These are phyloP conservation scores for Parochlus steinenii DNA, from an alignment of 2,888 invertebrate genomes.

Conservation along the genomic window DNA sequence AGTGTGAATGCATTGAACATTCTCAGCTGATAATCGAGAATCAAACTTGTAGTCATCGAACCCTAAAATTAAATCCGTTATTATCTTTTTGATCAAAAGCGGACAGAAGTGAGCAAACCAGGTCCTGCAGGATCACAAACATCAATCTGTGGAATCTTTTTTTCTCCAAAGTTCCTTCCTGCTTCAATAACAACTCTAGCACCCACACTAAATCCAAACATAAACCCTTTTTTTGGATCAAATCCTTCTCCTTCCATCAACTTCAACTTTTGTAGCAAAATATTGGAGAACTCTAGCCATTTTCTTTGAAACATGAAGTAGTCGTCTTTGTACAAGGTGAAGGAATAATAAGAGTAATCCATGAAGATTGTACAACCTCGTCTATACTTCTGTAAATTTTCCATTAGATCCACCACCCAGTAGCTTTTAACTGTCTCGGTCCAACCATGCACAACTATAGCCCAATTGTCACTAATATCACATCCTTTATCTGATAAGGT, in stretches of 20 bases:
- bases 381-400: conserved; percentile 19
- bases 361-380: conserved; percentile 27
- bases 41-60: conserved; percentile 10
- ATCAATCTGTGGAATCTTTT: no score
- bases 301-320: conserved; percentile 23
- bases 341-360: conserved; percentile 22
- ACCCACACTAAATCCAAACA: background rate
- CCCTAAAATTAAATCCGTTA: conserved; percentile 8
- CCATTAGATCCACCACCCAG: conserved; percentile 7
- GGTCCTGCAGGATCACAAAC: conserved; percentile 19
- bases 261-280: conserved; percentile 19
- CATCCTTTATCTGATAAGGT: conserved; percentile 4
- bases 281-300: conserved; percentile 20
- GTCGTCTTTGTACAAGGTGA: conserved; percentile 21
- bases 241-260: conserved; percentile 21
- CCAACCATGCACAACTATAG: conserved; percentile 8
- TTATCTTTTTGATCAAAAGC: background rate
- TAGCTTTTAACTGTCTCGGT: background rate
- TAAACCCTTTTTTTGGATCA: no score
- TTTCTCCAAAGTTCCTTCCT: conserved; percentile 16
- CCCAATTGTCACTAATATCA: conserved; percentile 1
- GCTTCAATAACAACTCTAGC: conserved; percentile 11
- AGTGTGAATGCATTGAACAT: conserved; percentile 20
- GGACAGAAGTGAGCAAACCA: conserved; percentile 15
- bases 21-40: conserved; percentile 17